Conservation (phyloP, 2,797 vertebrate species). For the Tokudaia tokunoshimensis region DNA sequence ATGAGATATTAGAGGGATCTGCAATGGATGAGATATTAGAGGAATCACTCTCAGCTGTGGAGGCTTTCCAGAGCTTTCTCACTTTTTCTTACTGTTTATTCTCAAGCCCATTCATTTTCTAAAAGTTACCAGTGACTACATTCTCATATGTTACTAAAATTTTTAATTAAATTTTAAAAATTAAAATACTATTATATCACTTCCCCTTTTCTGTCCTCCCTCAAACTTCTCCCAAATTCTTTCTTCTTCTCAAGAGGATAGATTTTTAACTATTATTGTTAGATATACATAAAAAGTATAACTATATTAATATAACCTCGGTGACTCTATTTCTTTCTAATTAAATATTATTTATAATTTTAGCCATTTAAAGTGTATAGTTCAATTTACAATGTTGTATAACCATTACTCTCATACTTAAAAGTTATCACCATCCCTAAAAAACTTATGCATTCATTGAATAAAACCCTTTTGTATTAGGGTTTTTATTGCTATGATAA, state of each 20-base stretch:
- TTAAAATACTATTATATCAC: not conserved
- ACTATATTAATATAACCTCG: not conserved
- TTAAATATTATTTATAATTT: not conserved
- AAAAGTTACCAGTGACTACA: not conserved
- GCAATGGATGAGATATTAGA: no score
- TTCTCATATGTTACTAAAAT: not conserved
- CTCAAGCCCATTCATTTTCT: not conserved
- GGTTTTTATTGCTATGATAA: not conserved
- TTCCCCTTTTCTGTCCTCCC: not conserved
- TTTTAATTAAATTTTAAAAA: not conserved
- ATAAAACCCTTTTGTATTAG: not conserved
- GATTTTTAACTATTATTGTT: not conserved
- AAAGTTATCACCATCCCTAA: not conserved
- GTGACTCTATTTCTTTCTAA: not conserved
- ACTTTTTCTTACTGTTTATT: not conserved
- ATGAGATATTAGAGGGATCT: not conserved
- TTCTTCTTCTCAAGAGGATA: not conserved
- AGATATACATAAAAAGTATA: not conserved
- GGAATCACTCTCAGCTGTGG: fast-evolving
- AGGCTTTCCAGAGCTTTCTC: not conserved
- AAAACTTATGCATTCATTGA: not conserved
- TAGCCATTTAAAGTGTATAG: not conserved
- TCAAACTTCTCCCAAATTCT: not conserved
- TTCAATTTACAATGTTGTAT: not conserved
- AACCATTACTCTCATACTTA: not conserved